Base-by-base conservation (phyloP, 2,113 vertebrate genomes). In the Charadrius vociferus region DNA sequence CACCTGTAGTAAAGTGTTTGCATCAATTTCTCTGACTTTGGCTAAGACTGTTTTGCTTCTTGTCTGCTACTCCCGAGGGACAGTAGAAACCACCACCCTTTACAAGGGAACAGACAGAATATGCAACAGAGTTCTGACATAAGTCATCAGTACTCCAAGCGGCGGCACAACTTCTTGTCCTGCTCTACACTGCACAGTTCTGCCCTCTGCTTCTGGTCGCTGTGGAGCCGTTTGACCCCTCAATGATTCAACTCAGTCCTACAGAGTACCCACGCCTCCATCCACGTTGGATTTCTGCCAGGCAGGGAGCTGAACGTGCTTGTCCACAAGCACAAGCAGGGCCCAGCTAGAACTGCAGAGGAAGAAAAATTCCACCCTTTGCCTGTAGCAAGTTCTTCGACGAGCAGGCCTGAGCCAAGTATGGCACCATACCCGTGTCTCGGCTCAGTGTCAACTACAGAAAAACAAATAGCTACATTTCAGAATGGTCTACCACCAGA, bases 71-170 rank as follows among this genome's bases (percentile, higher is more conserved):
- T 86, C n/a, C 43, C 71, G n/a, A 63, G 3, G 29, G n/a, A 32
- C 1, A 2, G 34, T 0, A 41, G 37, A 45, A 74, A 78, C 37
- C 10, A 39, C 3, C 17, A 24, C 5, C n/a, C 34, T 41, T 39
- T 55, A 71, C 65, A 58, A 65, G 32, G 50, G 43, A 53, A 82
- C 23, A 55, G 50, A 37, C 39, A 62, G 52, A 71, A 53, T 7
- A 47, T 0, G 4, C 2, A 5, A 47, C 53, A 14, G n/a, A 67
- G 43, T 47, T 36, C 61, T 91, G 90, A 52, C 34, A 43, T 18
- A 43, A 47, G 23, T 68, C 56, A 77, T 70, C 4, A 56, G n/a
- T 23, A 14, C 27, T 45, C 68, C 27, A 39, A 13, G 12, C 16
- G 37, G 43, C 50, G 85, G 45, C 9, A 29, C 1, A 3, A 36